Base-by-base conservation (phyloP, 2,888 invertebrate genomes). In the Myopa tessellatipennis region DNA sequence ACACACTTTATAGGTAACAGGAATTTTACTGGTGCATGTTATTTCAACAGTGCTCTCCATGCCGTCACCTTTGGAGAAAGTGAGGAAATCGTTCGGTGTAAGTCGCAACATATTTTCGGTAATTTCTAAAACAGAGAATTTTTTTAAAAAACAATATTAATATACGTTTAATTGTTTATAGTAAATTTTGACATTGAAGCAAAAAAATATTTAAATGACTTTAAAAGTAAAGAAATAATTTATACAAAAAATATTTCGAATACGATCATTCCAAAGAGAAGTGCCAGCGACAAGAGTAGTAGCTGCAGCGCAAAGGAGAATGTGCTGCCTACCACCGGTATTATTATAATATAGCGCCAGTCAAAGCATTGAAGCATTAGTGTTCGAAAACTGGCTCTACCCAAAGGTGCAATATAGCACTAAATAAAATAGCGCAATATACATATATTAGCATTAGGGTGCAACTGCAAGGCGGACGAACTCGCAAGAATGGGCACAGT, bases 81-180 rank as follows among this genome's bases (percentile, higher is more conserved):
- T 87, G 76, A 97, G 92, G 45, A 92, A 91, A 81, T 94, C 94
- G 34, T 93, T 92, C 1, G 95, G 95, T 40, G 90, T 91, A 40
- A 94, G 89, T 69, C 89, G 90, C 72, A 94, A 88, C 90, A 93
- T 91, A 80, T 92, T 92, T 74, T 91, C 92, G 52, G 14, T 72
- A 76, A 75, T 69, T 76, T 78, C 78, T 77, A 78, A 77, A 67
- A 79, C n/a, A 67, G 78, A 73, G 52, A 12, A 69, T 63, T 78
- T 74, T 76, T 76, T 58, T 75, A 60, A 60, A 75, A 60, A 60
- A 68, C 68, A 38, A 75, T 74, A 45, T 72, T 74, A 74, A 71
- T 68, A 63, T 72, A 60, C 34, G 34, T 65, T 52, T 40, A 8
- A 40, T 40, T 6, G 52, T 73, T 26, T 73, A 38, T 65, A 55